Conservation (phyloP, 23 tunicate genomes). For the Clavelina lepadiformis region DNA sequence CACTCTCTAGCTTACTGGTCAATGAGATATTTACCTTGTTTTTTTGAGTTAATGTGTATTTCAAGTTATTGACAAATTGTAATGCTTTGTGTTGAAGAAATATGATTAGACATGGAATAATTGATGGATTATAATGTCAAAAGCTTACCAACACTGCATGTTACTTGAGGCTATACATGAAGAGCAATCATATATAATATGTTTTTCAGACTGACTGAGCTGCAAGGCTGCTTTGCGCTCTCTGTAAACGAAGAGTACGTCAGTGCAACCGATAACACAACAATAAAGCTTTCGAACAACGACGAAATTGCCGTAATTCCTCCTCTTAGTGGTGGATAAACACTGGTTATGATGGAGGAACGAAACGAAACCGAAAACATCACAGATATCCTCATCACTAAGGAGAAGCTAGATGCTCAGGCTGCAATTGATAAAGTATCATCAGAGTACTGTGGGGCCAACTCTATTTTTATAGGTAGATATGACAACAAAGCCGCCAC, state of each 20-base stretch:
- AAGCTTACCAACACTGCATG: too few species aligned
- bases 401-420: slow-evolving; percentile 24
- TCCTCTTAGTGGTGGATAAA: slow-evolving; percentile 79
- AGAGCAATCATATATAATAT: neutral
- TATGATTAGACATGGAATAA: too few species aligned
- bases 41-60: too few species aligned
- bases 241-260: slow-evolving; percentile 72
- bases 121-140: too few species aligned
- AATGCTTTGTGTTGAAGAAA: too few species aligned
- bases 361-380: neutral
- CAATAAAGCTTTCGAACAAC: slow-evolving; percentile 3
- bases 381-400: slow-evolving; percentile 36
- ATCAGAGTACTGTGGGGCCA: slow-evolving; percentile 48
- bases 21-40: too few species aligned
- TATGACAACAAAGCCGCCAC: too few species aligned
- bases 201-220: slow-evolving; percentile 27
- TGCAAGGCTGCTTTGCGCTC: slow-evolving; percentile 60
- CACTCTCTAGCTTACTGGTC: too few species aligned
- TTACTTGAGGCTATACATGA: too few species aligned
- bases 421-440: slow-evolving; percentile 24
- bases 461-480: slow-evolving; percentile 49
- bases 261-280: neutral
- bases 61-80: too few species aligned
- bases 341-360: slow-evolving; percentile 18
- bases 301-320: slow-evolving; percentile 68